Conservation (phyloP, 2,113 vertebrate species). For the Urocitellus parryii region DNA sequence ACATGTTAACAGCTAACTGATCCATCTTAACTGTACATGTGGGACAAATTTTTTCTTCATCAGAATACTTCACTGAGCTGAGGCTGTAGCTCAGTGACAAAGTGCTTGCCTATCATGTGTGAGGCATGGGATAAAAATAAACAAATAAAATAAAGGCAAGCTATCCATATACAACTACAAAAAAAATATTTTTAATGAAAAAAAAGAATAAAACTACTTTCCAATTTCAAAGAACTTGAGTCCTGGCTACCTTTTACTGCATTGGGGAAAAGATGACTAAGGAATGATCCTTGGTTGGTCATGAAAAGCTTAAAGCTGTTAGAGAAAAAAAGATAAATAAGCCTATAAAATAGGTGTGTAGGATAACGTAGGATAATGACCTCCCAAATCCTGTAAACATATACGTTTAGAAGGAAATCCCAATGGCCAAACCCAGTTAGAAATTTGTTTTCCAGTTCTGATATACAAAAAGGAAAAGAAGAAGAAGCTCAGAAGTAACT, state of each 20-base stretch:
- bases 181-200: no score
- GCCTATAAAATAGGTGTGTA: not conserved
- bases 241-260: fast-evolving
- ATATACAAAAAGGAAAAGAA: not conserved
- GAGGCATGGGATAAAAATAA: no score
- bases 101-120: no score
- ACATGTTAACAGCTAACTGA: no score
- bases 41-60: not conserved
- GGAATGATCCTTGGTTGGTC: not conserved
- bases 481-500: not conserved
- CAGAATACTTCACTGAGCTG: not conserved
- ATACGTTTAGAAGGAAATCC: not conserved
- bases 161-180: no score
- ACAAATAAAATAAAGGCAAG: no score
- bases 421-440: not conserved
- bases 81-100: no score
- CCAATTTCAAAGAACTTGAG: not conserved
- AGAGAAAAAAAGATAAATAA: not conserved
- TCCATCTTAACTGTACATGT: no score
- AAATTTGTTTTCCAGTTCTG: not conserved
- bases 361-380: not conserved
- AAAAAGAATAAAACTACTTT: not conserved
- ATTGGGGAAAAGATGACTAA: not conserved
- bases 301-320: not conserved
- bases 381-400: not conserved